phyloP scores from a whole-genome alignment of 37 sponge, comb jelly and placozoan species.

The Haliclona indistincta region DNA sequence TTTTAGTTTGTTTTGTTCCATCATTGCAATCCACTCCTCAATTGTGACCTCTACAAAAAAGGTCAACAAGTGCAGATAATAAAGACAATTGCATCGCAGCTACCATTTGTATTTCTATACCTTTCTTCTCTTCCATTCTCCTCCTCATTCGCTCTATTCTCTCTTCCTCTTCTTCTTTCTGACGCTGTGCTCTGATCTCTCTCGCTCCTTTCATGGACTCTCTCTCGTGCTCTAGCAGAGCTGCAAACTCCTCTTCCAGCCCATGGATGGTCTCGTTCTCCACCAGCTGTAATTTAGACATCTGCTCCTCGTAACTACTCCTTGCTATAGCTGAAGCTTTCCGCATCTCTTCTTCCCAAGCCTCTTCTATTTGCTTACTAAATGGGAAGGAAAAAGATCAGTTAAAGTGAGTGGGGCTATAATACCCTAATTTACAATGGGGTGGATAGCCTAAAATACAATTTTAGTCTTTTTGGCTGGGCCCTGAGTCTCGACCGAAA shows the following conservation, averaged over 20 bases:
- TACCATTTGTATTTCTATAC: not conserved
- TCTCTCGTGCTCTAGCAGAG: not conserved
- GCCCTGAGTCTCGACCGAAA: no score
- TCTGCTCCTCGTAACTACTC: slow-evolving; percentile 5
- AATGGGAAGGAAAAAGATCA: not conserved
- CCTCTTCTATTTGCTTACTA: not conserved
- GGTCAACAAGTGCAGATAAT: not conserved
- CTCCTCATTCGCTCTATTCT: slow-evolving; percentile 2
- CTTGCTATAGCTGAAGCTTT: not conserved
- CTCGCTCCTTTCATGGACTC: not conserved
- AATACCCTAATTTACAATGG: no score
- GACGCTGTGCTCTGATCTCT: not conserved
- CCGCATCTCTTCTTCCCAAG: slow-evolving; percentile 7
- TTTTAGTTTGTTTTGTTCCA: slow-evolving; percentile 57
- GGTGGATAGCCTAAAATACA: no score
- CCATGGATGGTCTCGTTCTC: not conserved
- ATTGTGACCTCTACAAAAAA: slow-evolving; percentile 49
- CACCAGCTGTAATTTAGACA: not conserved
- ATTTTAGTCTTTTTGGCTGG: no score
- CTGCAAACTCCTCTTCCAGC: not conserved
- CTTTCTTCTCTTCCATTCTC: not conserved
- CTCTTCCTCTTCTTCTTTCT: slow-evolving; percentile 11
- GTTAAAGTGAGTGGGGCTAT: no score
- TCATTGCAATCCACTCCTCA: slow-evolving; percentile 68
- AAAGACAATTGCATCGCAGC: not conserved